These are phyloP conservation scores for Diploscapter pachys DNA, from an alignment of 1,140 invertebrate species.

Conservation along the genomic window DNA sequence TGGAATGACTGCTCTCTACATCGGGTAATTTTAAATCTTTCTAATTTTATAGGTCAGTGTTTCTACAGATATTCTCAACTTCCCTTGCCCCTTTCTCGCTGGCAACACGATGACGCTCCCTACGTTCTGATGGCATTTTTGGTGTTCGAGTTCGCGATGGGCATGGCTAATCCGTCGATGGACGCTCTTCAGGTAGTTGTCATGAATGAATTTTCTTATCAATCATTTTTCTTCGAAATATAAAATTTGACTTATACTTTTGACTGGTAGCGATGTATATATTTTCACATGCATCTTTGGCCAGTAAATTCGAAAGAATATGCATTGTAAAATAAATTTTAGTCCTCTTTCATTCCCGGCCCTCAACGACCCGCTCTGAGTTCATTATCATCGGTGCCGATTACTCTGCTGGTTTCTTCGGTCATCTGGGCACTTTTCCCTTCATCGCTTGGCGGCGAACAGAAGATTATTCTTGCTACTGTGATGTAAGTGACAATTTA, in stretches of 20 bases:
- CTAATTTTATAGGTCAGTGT: no score
- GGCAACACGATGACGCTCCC: slow-evolving; percentile 2
- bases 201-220: background rate
- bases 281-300: background rate
- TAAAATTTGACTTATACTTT: background rate
- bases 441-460: slow-evolving; percentile 12
- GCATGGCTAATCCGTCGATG: slow-evolving; percentile 26
- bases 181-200: slow-evolving; percentile 25
- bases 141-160: slow-evolving; percentile 24
- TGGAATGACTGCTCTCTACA: slow-evolving; percentile 11
- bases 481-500: slow-evolving; percentile 16
- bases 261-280: background rate
- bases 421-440: slow-evolving; percentile 21
- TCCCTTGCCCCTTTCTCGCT: slow-evolving; percentile 12
- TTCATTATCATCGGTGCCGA: slow-evolving; percentile 19
- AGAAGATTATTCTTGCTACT: slow-evolving; percentile 21
- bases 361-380: slow-evolving; percentile 25
- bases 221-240: background rate
- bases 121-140: slow-evolving; percentile 18
- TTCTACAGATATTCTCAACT: background rate
- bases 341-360: slow-evolving; percentile 17
- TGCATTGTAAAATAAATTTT: slow-evolving; percentile 12
- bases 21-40: background rate
- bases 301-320: background rate
- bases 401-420: slow-evolving; percentile 20